Evolutionary conservation across 2,113 vertebrate genomes (phyloP), one percentile per base, ranked within the genome.

Genomic region (Brienomyrus longianalis): DNA sequence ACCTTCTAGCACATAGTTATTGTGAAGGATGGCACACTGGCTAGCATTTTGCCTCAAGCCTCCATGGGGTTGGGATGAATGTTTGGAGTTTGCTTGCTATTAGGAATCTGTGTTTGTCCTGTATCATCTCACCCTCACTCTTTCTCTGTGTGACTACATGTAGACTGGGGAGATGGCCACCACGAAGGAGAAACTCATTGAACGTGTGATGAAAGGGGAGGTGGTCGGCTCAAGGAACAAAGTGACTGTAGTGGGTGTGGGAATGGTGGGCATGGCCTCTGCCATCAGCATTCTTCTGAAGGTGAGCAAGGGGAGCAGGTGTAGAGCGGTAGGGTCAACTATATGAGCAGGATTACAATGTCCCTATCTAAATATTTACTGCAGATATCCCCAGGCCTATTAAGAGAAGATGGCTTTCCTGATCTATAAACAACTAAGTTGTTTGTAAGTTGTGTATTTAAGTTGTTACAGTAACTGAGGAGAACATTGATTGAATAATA

Each of bases 191-290:
- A 97, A 98, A 91, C 97, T 99, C 93, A 98, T 99, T 90, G 90
- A 94, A 91, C 96, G 95, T 88, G 92, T 99, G 93, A 95, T 97
- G 94, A 97, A 96, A 90, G 96, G 97, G 59, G 95, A 97, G 19
- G 93, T 96, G 2, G 13, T 91, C 4, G 96, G 96, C 93, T 94
- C 98, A 0, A 96, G 94, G 93, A 98, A 95, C 92, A 99, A 99
- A 95, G 96, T 99, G 92, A 98, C 98, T 0, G 91, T 99, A 4
- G 98, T 99, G 87, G 98, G 98, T 0, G 98, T 98, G 15, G 98
- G 98, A 13, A 97, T 97, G 94, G 98, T 99, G 15, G 98, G 98
- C 56, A 99, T 99, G 98, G 98, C 98, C 0, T 95, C 96, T 93
- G 98, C 98, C 1, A 91, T 99, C 94, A 99, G 98, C 93, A 93